Percentiles rank a stretch among this genome's conserved stretches.
phyloP scores from a whole-genome alignment of 2,113 vertebrate genomes.

The Microcebus tavaratra region DNA sequence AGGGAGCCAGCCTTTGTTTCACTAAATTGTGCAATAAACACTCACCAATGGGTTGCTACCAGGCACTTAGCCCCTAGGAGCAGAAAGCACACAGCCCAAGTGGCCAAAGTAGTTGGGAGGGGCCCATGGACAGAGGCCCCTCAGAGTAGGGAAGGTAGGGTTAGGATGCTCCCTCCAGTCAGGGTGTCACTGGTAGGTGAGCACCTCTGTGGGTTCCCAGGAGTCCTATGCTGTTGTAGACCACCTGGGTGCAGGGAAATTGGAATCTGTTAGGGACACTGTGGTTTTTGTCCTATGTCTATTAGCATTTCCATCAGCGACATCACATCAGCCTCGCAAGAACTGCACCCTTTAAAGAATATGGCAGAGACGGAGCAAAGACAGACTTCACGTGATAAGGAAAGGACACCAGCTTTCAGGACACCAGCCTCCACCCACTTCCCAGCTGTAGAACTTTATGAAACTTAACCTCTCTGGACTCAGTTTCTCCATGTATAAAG shows the following conservation, averaged over 20 bases:
- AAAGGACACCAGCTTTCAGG: background rate
- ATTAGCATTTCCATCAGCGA: background rate
- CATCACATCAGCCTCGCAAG: background rate
- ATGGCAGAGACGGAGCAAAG: background rate
- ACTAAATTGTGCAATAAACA: background rate
- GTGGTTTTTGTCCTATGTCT: background rate
- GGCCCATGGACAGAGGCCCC: background rate
- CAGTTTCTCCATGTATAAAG: background rate
- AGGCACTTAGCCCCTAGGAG: background rate
- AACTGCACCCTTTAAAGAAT: background rate
- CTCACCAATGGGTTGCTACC: background rate
- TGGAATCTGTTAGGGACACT: background rate
- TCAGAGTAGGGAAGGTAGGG: rapidly evolving
- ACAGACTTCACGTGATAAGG: background rate
- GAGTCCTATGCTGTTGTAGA: background rate
- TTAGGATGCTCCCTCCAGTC: background rate
- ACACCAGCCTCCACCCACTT: background rate
- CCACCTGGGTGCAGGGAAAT: background rate
- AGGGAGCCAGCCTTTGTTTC: background rate
- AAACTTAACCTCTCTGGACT: background rate
- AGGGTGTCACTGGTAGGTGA: no score
- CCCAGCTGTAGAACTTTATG: background rate
- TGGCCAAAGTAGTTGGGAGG: background rate
- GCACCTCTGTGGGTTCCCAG: background rate
- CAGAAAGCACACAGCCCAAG: background rate